A percentile compares a stretch with the other conserved stretches of the same genome.
phyloP scores from a whole-genome alignment of 2,797 vertebrate species.

The Sarcophilus harrisii region DNA sequence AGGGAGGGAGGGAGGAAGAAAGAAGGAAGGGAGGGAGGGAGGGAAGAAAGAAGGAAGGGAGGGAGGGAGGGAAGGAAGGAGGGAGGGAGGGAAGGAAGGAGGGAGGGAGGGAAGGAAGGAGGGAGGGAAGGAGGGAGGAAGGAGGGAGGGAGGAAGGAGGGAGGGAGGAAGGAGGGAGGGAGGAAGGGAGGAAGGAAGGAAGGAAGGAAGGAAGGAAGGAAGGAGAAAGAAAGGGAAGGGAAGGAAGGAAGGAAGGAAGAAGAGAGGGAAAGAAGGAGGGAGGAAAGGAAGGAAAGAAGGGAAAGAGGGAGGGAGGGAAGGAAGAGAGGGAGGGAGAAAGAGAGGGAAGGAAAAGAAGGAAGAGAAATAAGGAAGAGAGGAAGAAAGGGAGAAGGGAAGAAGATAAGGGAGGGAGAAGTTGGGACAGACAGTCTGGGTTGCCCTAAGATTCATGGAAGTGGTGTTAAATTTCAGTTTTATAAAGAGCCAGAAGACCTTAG shows the following conservation, averaged over 20 bases:
- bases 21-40: accelerated
- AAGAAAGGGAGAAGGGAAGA: too few relatives aligned
- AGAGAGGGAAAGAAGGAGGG: too few relatives aligned
- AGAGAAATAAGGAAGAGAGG: too few relatives aligned
- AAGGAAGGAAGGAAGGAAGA: too few relatives aligned
- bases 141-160: too few relatives aligned
- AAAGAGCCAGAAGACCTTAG: background rate
- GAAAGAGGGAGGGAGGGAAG: too few relatives aligned
- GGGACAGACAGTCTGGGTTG: background rate
- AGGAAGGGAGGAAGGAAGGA: background rate
- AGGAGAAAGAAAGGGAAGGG: too few relatives aligned
- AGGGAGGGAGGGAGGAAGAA: accelerated
- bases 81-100: too few relatives aligned
- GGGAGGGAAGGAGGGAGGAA: accelerated
- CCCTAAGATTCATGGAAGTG: background rate
- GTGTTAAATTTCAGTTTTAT: background rate
- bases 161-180: accelerated
- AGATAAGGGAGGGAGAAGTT: too few relatives aligned
- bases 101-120: too few relatives aligned
- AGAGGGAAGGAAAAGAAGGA: background rate
- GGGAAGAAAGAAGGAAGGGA: accelerated
- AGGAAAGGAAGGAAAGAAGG: background rate
- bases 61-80: background rate
- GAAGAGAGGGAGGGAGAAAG: too few relatives aligned
- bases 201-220: too few relatives aligned